A percentile compares a stretch with the other conserved stretches of the same genome.
Evolutionary conservation across 2,113 vertebrate species (phyloP).

Genomic region (Murina feae): DNA sequence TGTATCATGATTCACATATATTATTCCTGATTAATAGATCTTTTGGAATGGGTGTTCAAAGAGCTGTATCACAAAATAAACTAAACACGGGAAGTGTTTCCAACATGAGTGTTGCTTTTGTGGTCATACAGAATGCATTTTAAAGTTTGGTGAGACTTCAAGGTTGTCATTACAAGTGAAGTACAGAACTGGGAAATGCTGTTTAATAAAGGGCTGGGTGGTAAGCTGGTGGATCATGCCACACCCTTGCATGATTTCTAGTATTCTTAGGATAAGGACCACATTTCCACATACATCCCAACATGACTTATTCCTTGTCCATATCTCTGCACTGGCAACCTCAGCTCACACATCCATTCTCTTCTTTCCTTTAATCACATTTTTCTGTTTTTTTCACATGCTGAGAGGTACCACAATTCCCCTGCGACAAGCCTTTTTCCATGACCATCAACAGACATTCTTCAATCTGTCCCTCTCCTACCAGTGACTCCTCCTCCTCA

Average conservation of each 20-base stretch:
- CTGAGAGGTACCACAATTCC: background rate
- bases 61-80: background rate
- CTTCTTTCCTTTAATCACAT: background rate
- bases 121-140: background rate
- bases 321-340: background rate
- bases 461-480: background rate
- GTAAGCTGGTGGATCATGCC: rapidly evolving
- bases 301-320: background rate
- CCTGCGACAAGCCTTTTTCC: background rate
- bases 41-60: background rate
- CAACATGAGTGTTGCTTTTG: background rate
- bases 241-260: background rate
- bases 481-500: background rate
- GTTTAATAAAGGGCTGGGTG: background rate
- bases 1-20: background rate
- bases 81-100: background rate
- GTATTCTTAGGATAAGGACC: background rate
- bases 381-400: background rate
- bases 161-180: background rate
- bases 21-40: background rate
- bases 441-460: background rate
- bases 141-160: background rate
- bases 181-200: background rate
- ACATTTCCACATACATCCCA: background rate
- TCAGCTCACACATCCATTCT: background rate